Conservation (phyloP, 2,797 vertebrate genomes). For the Mormyrus proboscirostris region DNA sequence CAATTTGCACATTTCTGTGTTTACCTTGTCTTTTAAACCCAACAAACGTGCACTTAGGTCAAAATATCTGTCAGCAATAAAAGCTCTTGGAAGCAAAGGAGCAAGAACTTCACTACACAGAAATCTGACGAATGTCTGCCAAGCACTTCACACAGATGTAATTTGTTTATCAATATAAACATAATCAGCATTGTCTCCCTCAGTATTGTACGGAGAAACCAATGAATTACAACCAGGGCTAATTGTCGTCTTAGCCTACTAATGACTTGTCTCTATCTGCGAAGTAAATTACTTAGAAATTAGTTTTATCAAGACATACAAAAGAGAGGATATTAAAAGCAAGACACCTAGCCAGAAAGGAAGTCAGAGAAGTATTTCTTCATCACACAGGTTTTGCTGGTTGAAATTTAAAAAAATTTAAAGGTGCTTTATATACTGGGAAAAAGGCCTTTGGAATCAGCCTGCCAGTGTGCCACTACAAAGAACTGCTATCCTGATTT, state of each 20-base stretch:
- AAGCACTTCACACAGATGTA: slow-evolving; percentile 9
- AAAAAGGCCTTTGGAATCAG: slow-evolving; percentile 9
- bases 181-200: slow-evolving; percentile 18
- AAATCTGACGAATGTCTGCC: background rate
- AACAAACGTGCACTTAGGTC: background rate
- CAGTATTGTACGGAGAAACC: background rate
- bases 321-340: slow-evolving; percentile 9
- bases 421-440: background rate
- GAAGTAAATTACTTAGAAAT: slow-evolving; percentile 26
- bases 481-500: slow-evolving; percentile 3
- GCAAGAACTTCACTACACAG: background rate
- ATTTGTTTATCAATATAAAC: slow-evolving; percentile 15
- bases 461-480: background rate
- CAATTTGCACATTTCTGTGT: background rate
- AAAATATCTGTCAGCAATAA: background rate
- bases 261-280: slow-evolving; percentile 17
- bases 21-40: background rate
- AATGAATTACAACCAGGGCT: background rate
- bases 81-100: background rate
- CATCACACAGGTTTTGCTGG: slow-evolving; percentile 5
- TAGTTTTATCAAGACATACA: slow-evolving; percentile 13
- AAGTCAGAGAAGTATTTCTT: slow-evolving; percentile 9
- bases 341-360: background rate
- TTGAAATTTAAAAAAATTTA: background rate
- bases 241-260: slow-evolving; percentile 18